Evolutionary conservation across 2,797 vertebrate genomes (phyloP), one percentile per base, ranked within the genome.

Genomic region (Ammospiza maritima): DNA sequence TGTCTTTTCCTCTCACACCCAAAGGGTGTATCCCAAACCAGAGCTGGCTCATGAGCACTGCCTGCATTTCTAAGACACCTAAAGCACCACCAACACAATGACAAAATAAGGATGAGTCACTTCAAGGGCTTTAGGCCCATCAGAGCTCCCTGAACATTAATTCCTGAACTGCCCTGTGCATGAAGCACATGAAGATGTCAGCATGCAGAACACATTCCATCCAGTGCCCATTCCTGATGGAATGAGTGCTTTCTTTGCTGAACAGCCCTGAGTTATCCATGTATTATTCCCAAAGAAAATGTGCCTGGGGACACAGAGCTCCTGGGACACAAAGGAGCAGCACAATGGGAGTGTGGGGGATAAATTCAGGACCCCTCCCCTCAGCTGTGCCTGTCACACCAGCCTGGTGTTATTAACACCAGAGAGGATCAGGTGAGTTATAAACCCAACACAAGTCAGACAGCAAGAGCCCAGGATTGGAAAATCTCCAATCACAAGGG

Each of bases 381-480:
- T 60, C 85, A 76, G 78, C 76, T 64, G 72, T 16, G 42, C 89
- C 90, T 5, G 10, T 21, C 77, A 58, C 85, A 67, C 3, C 4
- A 60, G 29, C 7, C 4, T 10, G 58, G 4, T 6, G 29, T 6
- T 51, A 30, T 5, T 23, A 34, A 53, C 32, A 47, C 2, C 42
- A 80, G 21, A 69, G 22, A 56, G 16, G n/a, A 53, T 6, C 53
- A 91, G 12, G n/a, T 9, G 50, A 73, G 23, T 16, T 54, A 6
- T 10, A 72, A 86, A 20, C 1, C 5, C 30, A 80, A 48, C 53
- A 65, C 4, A 27, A 65, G 27, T 12, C 5, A 2, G 13, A 30
- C 0, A 53, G 1, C 1, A 42, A 81, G 56, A 69, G 38, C 9
- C 1, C 1, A 29, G 48, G 72, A 60, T 0, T 17, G 40, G 61